A percentile compares a stretch with the other conserved stretches of the same genome.
Conservation (phyloP, 2,113 vertebrate genomes). For the Leptobrachium leishanense region DNA sequence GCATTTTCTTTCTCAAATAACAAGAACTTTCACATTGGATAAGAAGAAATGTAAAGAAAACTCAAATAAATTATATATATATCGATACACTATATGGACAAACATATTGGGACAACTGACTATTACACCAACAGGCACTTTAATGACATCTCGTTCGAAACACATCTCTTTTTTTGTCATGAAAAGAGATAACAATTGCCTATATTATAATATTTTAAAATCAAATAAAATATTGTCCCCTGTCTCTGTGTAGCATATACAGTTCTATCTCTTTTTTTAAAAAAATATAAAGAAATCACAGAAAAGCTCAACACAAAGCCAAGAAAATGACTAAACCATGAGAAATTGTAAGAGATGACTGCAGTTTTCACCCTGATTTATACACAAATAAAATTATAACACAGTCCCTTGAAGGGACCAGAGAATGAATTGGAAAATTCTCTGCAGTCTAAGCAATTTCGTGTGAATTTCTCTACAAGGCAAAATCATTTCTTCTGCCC, state of each 20-base stretch:
- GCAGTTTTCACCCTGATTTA: conserved; percentile 20
- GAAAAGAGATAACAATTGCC: too few relatives aligned
- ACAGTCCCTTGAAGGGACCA: background rate
- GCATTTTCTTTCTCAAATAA: too few relatives aligned
- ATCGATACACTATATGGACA: too few relatives aligned
- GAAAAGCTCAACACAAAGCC: background rate
- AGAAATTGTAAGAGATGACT: conserved; percentile 4
- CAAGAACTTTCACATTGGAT: too few relatives aligned
- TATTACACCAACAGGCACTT: too few relatives aligned
- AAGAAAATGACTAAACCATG: conserved; percentile 1
- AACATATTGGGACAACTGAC: too few relatives aligned
- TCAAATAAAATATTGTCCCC: background rate
- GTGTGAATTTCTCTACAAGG: conserved; percentile 16
- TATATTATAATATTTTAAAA: background rate
- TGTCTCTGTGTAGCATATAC: background rate
- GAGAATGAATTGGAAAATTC: conserved; percentile 5
- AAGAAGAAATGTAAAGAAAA: too few relatives aligned
- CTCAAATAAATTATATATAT: too few relatives aligned
- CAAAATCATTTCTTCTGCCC: conserved; percentile 25
- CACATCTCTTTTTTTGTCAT: too few relatives aligned
- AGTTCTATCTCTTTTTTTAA: conserved; percentile 14
- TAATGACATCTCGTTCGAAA: background rate
- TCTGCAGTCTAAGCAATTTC: conserved; percentile 7
- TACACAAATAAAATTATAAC: conserved; percentile 14
- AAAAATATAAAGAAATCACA: background rate